phyloP scores from a whole-genome alignment of 1,140 invertebrate genomes.

The Galleria mellonella region DNA sequence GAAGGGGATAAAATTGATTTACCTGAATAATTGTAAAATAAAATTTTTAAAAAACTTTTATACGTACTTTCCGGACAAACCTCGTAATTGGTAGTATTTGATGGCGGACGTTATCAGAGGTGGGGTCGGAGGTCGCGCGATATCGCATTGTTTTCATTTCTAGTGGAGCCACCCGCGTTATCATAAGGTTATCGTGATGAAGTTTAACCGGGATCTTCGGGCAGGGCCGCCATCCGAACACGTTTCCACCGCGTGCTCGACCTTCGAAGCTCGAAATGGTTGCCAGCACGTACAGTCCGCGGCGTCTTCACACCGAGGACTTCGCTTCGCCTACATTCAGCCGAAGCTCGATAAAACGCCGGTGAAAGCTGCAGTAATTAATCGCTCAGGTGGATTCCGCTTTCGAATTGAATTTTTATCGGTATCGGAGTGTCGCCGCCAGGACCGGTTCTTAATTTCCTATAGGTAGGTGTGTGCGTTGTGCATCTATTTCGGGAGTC shows the following conservation, averaged over 20 bases:
- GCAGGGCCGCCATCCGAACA: too few species aligned
- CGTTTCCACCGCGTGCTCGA: not conserved
- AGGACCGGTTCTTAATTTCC: slow-evolving; percentile 61
- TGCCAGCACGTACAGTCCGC: not conserved
- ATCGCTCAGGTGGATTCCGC: slow-evolving; percentile 55
- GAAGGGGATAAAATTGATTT: too few species aligned
- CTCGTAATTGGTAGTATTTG: too few species aligned
- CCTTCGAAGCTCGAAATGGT: too few species aligned
- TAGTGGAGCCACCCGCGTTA: not conserved
- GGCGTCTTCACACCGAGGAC: slow-evolving; percentile 4
- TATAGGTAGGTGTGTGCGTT: slow-evolving; percentile 59
- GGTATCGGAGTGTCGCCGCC: slow-evolving; percentile 40
- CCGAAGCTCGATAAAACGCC: slow-evolving; percentile 13
- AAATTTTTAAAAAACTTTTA: too few species aligned
- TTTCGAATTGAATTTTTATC: slow-evolving; percentile 65
- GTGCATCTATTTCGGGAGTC: slow-evolving; percentile 70
- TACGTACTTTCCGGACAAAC: too few species aligned
- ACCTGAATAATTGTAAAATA: too few species aligned
- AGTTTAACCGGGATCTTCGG: too few species aligned
- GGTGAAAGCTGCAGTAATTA: slow-evolving; percentile 54
- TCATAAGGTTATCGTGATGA: not conserved
- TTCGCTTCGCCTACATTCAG: not conserved
- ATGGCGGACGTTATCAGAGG: not conserved
- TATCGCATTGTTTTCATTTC: not conserved
- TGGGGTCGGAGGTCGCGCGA: not conserved